Conservation (phyloP, 2,888 invertebrate species). For the Eledone cirrhosa region DNA sequence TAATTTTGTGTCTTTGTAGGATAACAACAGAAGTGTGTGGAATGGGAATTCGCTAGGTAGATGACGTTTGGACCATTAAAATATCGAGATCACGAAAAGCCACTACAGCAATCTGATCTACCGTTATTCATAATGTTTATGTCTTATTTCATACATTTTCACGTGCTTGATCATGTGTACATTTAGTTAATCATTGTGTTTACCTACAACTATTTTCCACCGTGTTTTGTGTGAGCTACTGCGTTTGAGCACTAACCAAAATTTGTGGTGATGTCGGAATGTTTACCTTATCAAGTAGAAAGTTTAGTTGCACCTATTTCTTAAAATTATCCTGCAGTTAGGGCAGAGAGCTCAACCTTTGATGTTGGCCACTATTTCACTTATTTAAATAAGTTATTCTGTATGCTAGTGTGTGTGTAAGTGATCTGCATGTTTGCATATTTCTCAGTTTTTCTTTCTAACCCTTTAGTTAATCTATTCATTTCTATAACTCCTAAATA, state of each 20-base stretch:
- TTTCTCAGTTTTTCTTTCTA: no score
- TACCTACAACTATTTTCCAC: conserved; percentile 12
- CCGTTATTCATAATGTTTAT: conserved; percentile 22
- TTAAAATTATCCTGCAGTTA: no score
- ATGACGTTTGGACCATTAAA: conserved; percentile 29
- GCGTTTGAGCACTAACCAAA: conserved; percentile 28
- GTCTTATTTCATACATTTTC: conserved; percentile 19
- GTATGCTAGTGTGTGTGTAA: no score
- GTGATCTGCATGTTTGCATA: no score
- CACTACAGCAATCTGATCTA: conserved; percentile 27
- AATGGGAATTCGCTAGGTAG: conserved; percentile 51
- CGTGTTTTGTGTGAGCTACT: conserved; percentile 25
- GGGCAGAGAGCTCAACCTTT: no score
- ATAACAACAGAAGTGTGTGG: conserved; percentile 58
- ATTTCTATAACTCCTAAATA: no score
- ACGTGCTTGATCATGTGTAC: conserved; percentile 29
- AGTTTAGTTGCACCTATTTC: conserved; percentile 22
- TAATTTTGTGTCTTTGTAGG: conserved; percentile 50
- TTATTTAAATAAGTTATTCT: no score
- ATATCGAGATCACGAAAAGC: conserved; percentile 30
- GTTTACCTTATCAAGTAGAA: conserved; percentile 18
- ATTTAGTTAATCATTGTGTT: conserved; percentile 20
- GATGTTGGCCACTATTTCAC: no score
- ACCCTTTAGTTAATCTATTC: no score
- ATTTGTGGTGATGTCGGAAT: conserved; percentile 28